Percentiles rank a stretch among this genome's conserved stretches.
These are phyloP conservation scores for Aricia artaxerxes DNA, from an alignment of 2,888 invertebrate species.

Conservation along the genomic window DNA sequence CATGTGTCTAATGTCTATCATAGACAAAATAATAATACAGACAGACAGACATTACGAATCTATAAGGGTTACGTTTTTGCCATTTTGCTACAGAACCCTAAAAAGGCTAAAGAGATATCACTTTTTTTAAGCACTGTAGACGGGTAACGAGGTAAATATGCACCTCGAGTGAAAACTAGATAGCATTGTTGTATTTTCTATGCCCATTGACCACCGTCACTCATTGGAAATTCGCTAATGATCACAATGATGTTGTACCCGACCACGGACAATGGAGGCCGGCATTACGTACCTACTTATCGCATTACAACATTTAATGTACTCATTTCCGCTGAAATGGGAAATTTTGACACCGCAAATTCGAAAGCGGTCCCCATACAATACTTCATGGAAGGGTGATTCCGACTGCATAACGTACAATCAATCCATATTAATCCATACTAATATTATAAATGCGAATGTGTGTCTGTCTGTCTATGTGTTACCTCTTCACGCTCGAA, in stretches of 20 bases:
- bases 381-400: conserved; percentile 28
- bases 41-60: too few relatives aligned
- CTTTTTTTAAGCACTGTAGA: too few relatives aligned
- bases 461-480: too few relatives aligned
- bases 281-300: background rate
- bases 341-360: conserved; percentile 72
- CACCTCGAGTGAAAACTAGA: background rate
- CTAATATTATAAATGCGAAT: background rate
- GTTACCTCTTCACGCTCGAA: too few relatives aligned
- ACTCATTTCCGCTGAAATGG: conserved; percentile 40
- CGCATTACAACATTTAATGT: conserved; percentile 11
- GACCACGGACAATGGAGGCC: background rate
- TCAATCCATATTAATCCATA: too few relatives aligned
- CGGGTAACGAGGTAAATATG: too few relatives aligned
- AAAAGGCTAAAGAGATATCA: too few relatives aligned
- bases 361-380: conserved; percentile 60
- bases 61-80: too few relatives aligned
- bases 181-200: background rate
- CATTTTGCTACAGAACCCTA: too few relatives aligned
- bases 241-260: background rate
- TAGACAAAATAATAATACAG: too few relatives aligned
- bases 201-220: background rate
- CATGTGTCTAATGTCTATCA: too few relatives aligned
- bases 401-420: background rate
- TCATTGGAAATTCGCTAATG: background rate